phyloP scores from a whole-genome alignment of 2,888 invertebrate species.

The Beris chalybata region DNA sequence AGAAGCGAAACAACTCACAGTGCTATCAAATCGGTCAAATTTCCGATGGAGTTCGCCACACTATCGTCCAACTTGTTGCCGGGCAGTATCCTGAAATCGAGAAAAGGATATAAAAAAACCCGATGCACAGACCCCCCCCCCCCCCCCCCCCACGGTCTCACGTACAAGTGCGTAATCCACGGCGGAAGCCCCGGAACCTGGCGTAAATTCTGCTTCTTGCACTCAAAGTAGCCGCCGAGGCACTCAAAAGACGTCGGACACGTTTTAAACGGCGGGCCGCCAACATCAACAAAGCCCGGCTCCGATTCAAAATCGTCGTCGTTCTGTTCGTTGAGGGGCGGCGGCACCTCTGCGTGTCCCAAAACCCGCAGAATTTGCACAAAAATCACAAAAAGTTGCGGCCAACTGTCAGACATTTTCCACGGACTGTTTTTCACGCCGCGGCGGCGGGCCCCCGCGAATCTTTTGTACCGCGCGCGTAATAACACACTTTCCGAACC shows the following conservation, averaged over 20 bases:
- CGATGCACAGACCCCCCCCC: background rate
- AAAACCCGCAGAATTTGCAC: no score
- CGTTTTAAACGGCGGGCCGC: no score
- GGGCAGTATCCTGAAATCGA: slow-evolving; percentile 61
- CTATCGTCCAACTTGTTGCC: slow-evolving; percentile 60
- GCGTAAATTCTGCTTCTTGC: slow-evolving; percentile 70
- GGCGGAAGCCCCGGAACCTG: slow-evolving; percentile 73
- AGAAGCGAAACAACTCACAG: slow-evolving; percentile 54
- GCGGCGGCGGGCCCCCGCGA: no score
- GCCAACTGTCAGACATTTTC: no score
- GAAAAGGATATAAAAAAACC: background rate
- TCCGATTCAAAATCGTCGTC: no score
- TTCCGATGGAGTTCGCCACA: slow-evolving; percentile 57
- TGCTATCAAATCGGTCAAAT: slow-evolving; percentile 58
- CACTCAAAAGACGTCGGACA: slow-evolving; percentile 73
- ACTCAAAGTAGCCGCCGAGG: slow-evolving; percentile 73
- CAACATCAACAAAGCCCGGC: no score
- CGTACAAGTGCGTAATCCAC: slow-evolving; percentile 77
- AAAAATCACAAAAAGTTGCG: no score
- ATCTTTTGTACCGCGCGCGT: no score
- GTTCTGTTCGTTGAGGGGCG: no score
- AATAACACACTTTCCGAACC: no score
- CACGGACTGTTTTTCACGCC: no score
- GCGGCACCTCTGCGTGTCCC: no score
- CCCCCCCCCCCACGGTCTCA: slow-evolving; percentile 29